phyloP scores from a whole-genome alignment of 2,797 vertebrate species.

The Phataginus tricuspis region DNA sequence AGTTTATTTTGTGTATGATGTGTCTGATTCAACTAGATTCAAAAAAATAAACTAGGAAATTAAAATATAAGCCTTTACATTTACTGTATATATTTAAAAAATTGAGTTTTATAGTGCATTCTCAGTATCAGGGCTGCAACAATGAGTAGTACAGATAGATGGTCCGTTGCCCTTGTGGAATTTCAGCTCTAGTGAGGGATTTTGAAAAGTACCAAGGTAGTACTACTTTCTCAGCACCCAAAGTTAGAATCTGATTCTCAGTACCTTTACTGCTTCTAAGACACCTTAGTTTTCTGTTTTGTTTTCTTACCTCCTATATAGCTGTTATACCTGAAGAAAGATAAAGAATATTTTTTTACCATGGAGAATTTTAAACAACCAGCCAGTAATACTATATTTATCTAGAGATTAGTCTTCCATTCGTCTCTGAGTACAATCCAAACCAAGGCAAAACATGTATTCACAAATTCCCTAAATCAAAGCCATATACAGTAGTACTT shows the following conservation, averaged over 20 bases:
- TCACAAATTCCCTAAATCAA: not conserved
- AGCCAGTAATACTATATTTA: not conserved
- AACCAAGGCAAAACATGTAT: not conserved
- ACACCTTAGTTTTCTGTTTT: not conserved
- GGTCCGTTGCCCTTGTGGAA: not conserved
- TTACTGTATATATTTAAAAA: not conserved
- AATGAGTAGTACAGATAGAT: not conserved
- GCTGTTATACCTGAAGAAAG: not conserved
- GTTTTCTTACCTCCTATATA: not conserved
- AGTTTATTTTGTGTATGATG: not conserved
- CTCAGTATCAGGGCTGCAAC: not conserved
- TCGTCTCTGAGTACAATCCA: not conserved
- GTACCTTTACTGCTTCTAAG: not conserved
- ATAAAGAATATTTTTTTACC: not conserved
- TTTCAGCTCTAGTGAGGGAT: not conserved
- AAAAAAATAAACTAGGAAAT: not conserved
- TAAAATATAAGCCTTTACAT: not conserved
- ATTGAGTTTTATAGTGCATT: not conserved
- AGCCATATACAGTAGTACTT: not conserved
- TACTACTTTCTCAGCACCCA: not conserved
- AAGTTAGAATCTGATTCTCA: not conserved
- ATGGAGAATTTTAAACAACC: constrained; percentile 11
- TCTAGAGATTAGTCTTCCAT: not conserved
- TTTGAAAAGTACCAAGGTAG: not conserved
- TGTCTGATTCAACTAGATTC: not conserved